Evolutionary conservation across 2,113 vertebrate genomes (phyloP), one percentile per base, ranked within the genome.

Genomic region (Marmota monax): DNA sequence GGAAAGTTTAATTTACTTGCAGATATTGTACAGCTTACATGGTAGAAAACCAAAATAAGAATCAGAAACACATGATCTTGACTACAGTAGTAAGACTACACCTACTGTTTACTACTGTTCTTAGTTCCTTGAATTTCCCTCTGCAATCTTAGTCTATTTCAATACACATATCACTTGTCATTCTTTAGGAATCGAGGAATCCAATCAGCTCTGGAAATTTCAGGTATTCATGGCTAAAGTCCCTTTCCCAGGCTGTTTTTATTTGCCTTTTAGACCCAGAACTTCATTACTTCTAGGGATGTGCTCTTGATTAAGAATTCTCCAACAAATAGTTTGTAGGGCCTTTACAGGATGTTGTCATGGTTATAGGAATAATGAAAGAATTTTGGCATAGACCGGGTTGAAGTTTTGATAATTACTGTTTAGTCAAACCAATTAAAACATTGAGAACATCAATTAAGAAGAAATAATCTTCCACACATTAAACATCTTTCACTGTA

Each of bases 391-490:
- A 94, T 42, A 83, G 70, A 58, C 42, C 73, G 83, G 25, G 32
- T 86, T 79, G 85, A 89, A 96, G 32, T 69, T 92, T 97, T 94
- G 85, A 84, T 90, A 88, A 93, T 97, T 95, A 53, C 32, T 94
- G 56, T 79, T 58, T 79, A 91, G 92, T 97, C 73, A 97, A 97
- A 84, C 42, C 73, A 96, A 67, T 96, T 90, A 94, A 94, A 97
- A 96, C 85, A 34, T 42, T 39, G 92, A 92, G 83, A 42, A 80
- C 51, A 95, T 94, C 78, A 94, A 53, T 92, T 94, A 94, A 83
- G 83, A 88, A 74, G 45, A 97, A 97, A 93, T 83, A 56, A 37
- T 87, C 51, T 89, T 96, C 65, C 23, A 76, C 63, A 78, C 74
- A 85, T 65, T 79, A 56, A 77, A 58, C n/a, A 1, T 93, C 39